These are phyloP conservation scores for Eupithecia subfuscata DNA, from an alignment of 2,888 invertebrate species.

Conservation along the genomic window DNA sequence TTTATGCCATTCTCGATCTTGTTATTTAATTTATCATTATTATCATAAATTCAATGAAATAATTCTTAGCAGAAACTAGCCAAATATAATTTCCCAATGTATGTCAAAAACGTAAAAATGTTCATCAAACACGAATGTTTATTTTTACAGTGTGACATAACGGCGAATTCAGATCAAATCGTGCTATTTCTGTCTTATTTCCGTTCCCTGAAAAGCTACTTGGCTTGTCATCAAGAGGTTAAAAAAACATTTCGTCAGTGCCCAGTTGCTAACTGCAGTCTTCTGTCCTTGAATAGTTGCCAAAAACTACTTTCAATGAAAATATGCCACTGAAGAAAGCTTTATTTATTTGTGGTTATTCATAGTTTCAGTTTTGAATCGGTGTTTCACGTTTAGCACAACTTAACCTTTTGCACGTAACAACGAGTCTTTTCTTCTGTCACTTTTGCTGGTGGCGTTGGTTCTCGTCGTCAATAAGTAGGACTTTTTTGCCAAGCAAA, in stretches of 20 bases:
- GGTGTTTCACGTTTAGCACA: not conserved
- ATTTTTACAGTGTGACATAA: not conserved
- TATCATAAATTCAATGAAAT: too few species aligned
- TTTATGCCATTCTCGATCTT: too few species aligned
- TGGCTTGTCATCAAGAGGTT: slow-evolving; percentile 32
- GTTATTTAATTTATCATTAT: too few species aligned
- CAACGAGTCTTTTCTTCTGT: not conserved
- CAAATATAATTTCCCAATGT: not conserved
- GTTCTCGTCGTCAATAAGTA: too few species aligned
- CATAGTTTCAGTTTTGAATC: not conserved
- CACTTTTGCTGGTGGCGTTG: not conserved
- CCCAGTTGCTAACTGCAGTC: slow-evolving; percentile 20
- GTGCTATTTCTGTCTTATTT: slow-evolving; percentile 23
- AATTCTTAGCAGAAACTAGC: too few species aligned
- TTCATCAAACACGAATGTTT: slow-evolving; percentile 3
- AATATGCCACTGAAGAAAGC: slow-evolving; percentile 35
- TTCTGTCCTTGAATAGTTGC: slow-evolving; percentile 51
- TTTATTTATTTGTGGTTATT: slow-evolving; percentile 4
- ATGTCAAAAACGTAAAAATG: not conserved
- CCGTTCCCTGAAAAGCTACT: slow-evolving; percentile 24
- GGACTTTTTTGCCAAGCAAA: too few species aligned
- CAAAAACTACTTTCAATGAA: slow-evolving; percentile 47
- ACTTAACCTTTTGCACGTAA: not conserved
- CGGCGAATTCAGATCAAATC: slow-evolving; percentile 24
- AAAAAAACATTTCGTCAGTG: slow-evolving; percentile 19